A percentile compares a stretch with the other conserved stretches of the same genome.
Evolutionary conservation across 1,140 invertebrate species (phyloP).

Genomic region (Diabrotica virgifera): DNA sequence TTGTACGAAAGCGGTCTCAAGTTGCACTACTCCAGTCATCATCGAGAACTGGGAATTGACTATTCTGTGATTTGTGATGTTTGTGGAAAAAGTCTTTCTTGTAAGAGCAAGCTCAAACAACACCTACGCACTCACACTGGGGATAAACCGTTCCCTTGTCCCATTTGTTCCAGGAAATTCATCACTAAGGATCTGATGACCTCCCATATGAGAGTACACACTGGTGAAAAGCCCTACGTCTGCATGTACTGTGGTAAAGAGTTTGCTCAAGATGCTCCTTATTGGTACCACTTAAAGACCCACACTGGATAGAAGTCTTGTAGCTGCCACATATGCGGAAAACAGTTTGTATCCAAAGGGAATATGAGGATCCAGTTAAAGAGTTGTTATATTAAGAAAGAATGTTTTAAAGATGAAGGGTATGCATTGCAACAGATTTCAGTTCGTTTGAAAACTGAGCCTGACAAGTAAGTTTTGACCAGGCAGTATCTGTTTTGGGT

Average conservation of each 20-base stretch:
- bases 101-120: conserved; percentile 65
- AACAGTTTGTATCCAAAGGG: conserved; percentile 44
- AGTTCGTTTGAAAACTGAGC: too few relatives aligned
- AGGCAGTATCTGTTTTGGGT: too few relatives aligned
- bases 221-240: conserved; percentile 31
- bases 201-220: conserved; percentile 37
- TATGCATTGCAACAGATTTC: too few relatives aligned
- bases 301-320: conserved; percentile 54
- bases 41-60: conserved; percentile 33
- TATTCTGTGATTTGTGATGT: conserved; percentile 59
- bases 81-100: conserved; percentile 74
- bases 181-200: conserved; percentile 41
- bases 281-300: conserved; percentile 63
- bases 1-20: conserved; percentile 42
- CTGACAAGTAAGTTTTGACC: too few relatives aligned
- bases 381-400: conserved; percentile 13
- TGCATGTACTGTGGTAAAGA: conserved; percentile 40
- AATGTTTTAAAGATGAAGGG: not conserved
- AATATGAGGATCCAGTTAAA: conserved; percentile 34
- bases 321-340: conserved; percentile 49
- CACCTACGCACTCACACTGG: conserved; percentile 44
- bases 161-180: conserved; percentile 40
- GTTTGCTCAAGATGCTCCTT: conserved; percentile 50
- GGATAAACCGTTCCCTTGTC: conserved; percentile 42
- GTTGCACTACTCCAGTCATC: conserved; percentile 40